A percentile compares a stretch with the other conserved stretches of the same genome.
Evolutionary conservation across 2,888 invertebrate species (phyloP).

Genomic region (Sepioteuthis lessoniana): DNA sequence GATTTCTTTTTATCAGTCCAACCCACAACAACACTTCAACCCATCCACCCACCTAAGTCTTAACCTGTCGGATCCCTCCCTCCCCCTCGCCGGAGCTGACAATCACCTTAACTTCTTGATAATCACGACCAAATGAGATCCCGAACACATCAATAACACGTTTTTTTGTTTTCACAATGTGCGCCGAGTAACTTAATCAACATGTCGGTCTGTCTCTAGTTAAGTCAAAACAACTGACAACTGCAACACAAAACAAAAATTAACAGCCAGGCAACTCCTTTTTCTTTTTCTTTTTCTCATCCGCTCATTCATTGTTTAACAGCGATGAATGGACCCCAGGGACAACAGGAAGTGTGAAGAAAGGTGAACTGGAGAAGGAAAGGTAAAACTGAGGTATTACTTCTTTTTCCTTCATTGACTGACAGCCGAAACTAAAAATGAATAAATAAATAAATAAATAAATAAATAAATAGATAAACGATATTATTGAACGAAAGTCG

Average conservation of each 20-base stretch:
- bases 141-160: slow-evolving; percentile 14
- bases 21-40: no score
- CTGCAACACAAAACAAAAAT: neutral
- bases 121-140: slow-evolving; percentile 33
- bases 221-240: neutral
- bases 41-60: no score
- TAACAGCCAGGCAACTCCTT: neutral
- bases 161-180: slow-evolving; percentile 10
- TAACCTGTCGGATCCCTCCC: neutral
- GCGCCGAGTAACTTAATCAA: neutral
- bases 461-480: no score
- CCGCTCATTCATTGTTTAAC: neutral
- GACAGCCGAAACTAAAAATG: neutral
- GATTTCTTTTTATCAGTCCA: no score
- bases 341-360: neutral
- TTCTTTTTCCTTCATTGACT: neutral
- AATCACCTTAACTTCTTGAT: slow-evolving; percentile 20
- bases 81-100: neutral
- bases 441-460: no score
- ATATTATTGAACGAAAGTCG: neutral
- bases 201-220: neutral
- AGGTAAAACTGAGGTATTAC: neutral
- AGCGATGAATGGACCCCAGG: slow-evolving; percentile 33
- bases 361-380: neutral
- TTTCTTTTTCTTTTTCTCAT: neutral